Base-by-base conservation (phyloP, 2,797 vertebrate species). In the Sternotherus odoratus region DNA sequence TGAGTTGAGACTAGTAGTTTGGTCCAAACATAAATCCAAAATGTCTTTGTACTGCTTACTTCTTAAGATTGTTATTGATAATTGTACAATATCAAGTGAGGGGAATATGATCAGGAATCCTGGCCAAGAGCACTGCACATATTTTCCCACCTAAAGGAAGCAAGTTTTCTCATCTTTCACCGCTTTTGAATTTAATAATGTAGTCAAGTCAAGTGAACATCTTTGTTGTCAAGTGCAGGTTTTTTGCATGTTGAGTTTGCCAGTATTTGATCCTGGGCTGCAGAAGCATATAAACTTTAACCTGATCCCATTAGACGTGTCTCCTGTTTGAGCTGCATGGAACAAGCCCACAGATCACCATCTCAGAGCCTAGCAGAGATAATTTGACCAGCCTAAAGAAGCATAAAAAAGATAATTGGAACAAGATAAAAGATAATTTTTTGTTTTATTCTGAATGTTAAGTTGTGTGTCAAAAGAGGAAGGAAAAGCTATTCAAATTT, bases 351-450 rank as follows among this genome's bases (percentile, higher is more conserved):
- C 63, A 88, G 19, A 79, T 93, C 85, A 92, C 93, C 78, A 83
- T 72, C 89, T 77, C 82, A 91, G 94, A 85, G 56, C 89, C 56
- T 89, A 77, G 23, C 69, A 88, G 74, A 91, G 83, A 89, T 86
- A 87, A 94, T 96, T 91, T 87, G 74, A 13, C 77, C 16, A 4
- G 77, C 60, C 84, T 54, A 33, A 90, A 84, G 66, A 89, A 13
- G 60, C 51, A 49, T 93, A 95, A 95, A 93, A 82, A 96, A 86
- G 87, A 95, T 94, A 92, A 96, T 82, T 87, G 90, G 95, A 95
- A 93, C 78, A 79, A 88, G 74, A 92, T 92, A 95, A 93, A 96
- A 89, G 56, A 90, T 93, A 79, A 95, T 94, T 91, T n/a, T n/a
- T n/a, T n/a, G n/a, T 66, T 10, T 49, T 89, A 48, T 74, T 83